These are phyloP conservation scores for Gallinago solitaria DNA, from an alignment of 2,797 vertebrate species.

Conservation along the genomic window DNA sequence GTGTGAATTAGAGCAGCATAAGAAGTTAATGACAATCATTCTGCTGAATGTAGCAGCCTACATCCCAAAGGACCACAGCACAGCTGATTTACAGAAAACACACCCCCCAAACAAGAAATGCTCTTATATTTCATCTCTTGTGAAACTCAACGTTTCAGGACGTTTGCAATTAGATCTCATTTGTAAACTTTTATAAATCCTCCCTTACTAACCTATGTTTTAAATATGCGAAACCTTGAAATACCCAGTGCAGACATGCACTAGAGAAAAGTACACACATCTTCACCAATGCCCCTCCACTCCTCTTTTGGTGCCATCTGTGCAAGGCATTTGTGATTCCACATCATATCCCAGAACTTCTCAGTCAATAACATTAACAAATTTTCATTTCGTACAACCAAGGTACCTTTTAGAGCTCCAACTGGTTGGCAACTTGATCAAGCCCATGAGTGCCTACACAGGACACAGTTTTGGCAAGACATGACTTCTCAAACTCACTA, in stretches of 20 bases:
- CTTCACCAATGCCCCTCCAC: no score
- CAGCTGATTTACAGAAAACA: neutral
- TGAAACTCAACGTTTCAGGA: neutral
- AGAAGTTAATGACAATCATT: neutral
- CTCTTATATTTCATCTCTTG: neutral
- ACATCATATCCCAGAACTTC: neutral
- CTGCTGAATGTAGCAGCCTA: neutral
- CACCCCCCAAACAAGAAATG: neutral
- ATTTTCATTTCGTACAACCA: neutral
- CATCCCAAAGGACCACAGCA: neutral
- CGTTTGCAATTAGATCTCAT: neutral
- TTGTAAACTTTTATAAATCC: neutral
- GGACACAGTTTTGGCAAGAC: neutral
- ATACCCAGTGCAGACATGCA: rapidly evolving
- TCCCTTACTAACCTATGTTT: neutral
- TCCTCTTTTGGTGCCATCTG: neutral
- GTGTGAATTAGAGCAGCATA: neutral
- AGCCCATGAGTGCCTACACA: neutral
- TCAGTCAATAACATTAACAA: neutral
- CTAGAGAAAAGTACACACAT: neutral
- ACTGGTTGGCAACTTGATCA: neutral
- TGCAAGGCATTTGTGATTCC: neutral
- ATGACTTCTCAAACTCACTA: neutral
- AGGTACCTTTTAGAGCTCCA: neutral
- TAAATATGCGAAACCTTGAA: neutral